Percentiles rank a stretch among this genome's conserved stretches.
Evolutionary conservation across 2,888 invertebrate species (phyloP).

Genomic region (Stenodera caucasica): DNA sequence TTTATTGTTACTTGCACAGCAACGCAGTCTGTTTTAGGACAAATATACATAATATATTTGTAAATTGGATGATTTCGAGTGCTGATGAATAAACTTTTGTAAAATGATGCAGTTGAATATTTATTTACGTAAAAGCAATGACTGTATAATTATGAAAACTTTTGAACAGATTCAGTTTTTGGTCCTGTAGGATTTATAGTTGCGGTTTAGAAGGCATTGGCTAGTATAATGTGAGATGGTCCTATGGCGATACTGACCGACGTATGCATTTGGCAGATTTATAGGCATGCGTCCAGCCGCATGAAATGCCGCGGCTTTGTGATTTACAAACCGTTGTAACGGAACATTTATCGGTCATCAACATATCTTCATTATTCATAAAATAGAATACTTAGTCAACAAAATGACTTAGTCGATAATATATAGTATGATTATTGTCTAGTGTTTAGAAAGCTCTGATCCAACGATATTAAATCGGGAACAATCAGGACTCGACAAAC

Average conservation of each 20-base stretch:
- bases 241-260: slow-evolving; percentile 45
- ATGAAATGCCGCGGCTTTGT: slow-evolving; percentile 41
- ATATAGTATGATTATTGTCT: slow-evolving; percentile 22
- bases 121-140: slow-evolving; percentile 21
- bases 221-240: slow-evolving; percentile 36
- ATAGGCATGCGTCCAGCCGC: slow-evolving; percentile 44
- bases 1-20: slow-evolving; percentile 28
- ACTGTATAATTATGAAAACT: slow-evolving; percentile 30
- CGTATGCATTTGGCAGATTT: slow-evolving; percentile 53
- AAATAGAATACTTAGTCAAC: slow-evolving; percentile 5
- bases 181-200: slow-evolving; percentile 35
- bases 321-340: slow-evolving; percentile 44
- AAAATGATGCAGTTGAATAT: too few relatives aligned
- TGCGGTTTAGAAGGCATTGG: slow-evolving; percentile 39
- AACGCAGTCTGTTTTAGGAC: slow-evolving; percentile 12
- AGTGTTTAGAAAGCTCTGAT: slow-evolving; percentile 33
- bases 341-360: slow-evolving; percentile 10
- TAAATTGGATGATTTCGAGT: slow-evolving; percentile 16
- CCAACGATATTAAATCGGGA: slow-evolving; percentile 44
- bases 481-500: slow-evolving; percentile 44
- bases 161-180: slow-evolving; percentile 33
- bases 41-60: slow-evolving; percentile 23
- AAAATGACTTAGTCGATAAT: slow-evolving; percentile 20
- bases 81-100: slow-evolving; percentile 24
- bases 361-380: slow-evolving; percentile 13